Evolutionary conservation across 2,888 invertebrate genomes (phyloP).

Genomic region (Apantesis nais): DNA sequence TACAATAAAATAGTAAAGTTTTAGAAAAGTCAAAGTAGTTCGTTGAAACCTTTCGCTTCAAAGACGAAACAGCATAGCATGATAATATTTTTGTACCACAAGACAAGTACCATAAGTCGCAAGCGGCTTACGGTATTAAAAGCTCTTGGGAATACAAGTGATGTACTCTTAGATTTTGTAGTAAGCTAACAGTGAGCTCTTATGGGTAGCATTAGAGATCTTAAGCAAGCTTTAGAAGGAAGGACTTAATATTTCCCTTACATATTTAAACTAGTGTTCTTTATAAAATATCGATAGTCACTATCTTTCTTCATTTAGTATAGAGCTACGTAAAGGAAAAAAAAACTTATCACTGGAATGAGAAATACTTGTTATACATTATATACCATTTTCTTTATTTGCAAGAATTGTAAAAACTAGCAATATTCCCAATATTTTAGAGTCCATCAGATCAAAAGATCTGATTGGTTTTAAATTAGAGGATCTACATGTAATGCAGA

Average conservation of each 20-base stretch:
- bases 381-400: neutral
- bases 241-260: neutral
- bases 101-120: neutral
- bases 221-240: neutral
- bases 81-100: neutral
- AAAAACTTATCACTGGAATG: no score
- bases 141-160: neutral
- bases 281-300: neutral
- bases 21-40: no score
- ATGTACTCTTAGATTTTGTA: neutral
- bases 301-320: neutral
- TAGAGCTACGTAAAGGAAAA: no score
- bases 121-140: neutral
- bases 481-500: neutral
- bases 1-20: no score
- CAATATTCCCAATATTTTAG: no score
- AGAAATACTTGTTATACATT: no score
- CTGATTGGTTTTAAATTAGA: neutral
- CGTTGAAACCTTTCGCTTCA: neutral
- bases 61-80: neutral
- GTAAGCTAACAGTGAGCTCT: neutral
- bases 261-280: neutral
- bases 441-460: no score
- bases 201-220: neutral
- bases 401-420: no score